phyloP scores from a whole-genome alignment of 1,140 invertebrate species.

The Drosophila fuyamai region DNA sequence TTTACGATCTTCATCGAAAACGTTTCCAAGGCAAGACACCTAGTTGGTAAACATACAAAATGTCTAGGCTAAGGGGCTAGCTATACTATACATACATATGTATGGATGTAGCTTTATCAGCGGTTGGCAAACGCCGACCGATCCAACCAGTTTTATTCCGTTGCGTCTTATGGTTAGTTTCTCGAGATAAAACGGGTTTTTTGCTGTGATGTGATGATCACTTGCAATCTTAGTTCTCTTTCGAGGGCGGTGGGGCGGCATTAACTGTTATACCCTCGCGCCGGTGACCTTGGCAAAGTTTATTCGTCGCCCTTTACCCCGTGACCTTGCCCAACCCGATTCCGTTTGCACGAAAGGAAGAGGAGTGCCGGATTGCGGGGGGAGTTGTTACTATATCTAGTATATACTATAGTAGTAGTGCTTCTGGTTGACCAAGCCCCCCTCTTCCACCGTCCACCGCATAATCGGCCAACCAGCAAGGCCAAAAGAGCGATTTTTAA shows the following conservation, averaged over 20 bases:
- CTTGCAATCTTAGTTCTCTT: constrained; percentile 14
- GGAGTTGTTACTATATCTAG: background rate
- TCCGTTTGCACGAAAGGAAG: constrained; percentile 2
- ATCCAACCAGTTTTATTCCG: constrained; percentile 40
- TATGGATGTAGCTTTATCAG: constrained; percentile 32
- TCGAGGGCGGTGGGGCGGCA: background rate
- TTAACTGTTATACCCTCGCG: constrained; percentile 36
- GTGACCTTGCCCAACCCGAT: constrained; percentile 37
- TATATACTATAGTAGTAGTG: background rate
- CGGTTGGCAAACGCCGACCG: constrained; percentile 5
- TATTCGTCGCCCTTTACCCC: constrained; percentile 25
- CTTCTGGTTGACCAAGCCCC: constrained; percentile 1
- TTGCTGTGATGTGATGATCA: constrained; percentile 9
- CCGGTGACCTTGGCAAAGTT: constrained; percentile 33
- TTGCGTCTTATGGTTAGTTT: constrained; percentile 29
- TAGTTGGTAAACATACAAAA: constrained; percentile 1
- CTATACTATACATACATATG: background rate
- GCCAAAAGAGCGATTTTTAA: constrained; percentile 29
- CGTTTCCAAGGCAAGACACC: constrained; percentile 38
- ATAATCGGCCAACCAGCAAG: constrained; percentile 30
- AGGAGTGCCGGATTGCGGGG: background rate
- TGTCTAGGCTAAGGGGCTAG: constrained; percentile 13
- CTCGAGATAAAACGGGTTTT: constrained; percentile 39
- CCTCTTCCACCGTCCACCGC: background rate
- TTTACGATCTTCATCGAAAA: constrained; percentile 30